Conservation (phyloP, 2,888 invertebrate genomes). For the Mythimna ferrago region DNA sequence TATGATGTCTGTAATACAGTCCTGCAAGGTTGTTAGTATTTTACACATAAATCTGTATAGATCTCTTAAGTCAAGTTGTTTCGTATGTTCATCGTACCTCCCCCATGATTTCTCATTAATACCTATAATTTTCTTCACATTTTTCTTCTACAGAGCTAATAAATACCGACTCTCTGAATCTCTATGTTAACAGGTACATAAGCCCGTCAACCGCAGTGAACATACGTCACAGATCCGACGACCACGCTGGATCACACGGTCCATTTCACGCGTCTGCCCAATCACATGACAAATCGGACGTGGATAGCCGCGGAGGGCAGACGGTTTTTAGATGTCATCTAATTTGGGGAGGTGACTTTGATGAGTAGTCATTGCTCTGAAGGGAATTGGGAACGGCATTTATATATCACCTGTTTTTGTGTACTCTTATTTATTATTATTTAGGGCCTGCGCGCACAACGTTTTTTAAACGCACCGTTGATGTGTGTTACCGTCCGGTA, state of each 20-base stretch:
- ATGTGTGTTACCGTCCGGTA: too few species aligned
- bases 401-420: neutral
- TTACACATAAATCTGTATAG: too few species aligned
- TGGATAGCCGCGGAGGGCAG: constrained; percentile 20
- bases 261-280: constrained; percentile 57
- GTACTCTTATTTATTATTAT: neutral
- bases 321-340: constrained; percentile 39
- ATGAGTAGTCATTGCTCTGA: neutral
- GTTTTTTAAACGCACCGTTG: too few species aligned
- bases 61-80: neutral
- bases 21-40: too few species aligned
- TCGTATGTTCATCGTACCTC: neutral
- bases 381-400: neutral
- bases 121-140: neutral
- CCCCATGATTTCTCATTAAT: neutral
- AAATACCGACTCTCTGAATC: neutral
- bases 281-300: constrained; percentile 60
- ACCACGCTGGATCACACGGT: constrained; percentile 43
- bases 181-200: constrained; percentile 1
- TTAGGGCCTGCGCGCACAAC: too few species aligned
- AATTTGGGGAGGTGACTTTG: constrained; percentile 36
- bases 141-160: too few species aligned
- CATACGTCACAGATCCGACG: constrained; percentile 30
- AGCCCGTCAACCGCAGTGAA: constrained; percentile 10
- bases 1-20: too few species aligned